phyloP scores from a whole-genome alignment of 2,888 invertebrate species.

The Philhelius pedissequus region DNA sequence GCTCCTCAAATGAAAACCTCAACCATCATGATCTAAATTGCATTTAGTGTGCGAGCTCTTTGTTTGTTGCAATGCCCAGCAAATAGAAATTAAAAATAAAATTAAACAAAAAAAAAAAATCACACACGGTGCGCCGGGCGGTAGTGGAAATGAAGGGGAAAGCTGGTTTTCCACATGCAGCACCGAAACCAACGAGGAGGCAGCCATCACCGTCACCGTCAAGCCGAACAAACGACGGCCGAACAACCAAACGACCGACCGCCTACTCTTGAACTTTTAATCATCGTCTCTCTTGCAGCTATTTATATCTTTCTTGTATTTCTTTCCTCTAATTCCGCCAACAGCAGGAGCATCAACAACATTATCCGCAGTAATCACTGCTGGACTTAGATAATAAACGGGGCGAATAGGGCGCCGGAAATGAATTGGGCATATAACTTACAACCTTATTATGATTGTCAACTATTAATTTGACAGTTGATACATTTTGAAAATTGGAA shows the following conservation, averaged over 20 bases:
- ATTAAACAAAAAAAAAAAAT: not conserved
- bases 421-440: no score
- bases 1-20: not conserved
- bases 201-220: conserved; percentile 33
- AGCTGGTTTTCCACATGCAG: not conserved
- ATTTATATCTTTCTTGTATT: conserved; percentile 49
- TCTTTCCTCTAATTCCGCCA: conserved; percentile 4
- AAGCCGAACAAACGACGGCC: conserved; percentile 1
- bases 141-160: not conserved
- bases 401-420: no score
- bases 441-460: no score
- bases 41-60: not conserved
- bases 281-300: conserved; percentile 61
- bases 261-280: conserved; percentile 67
- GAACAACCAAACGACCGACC: conserved; percentile 7
- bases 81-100: conserved; percentile 1
- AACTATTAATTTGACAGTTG: no score
- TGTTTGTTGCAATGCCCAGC: conserved; percentile 13
- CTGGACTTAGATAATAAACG: not conserved
- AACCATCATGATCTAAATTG: conserved; percentile 37
- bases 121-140: not conserved
- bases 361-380: not conserved
- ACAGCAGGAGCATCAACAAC: conserved; percentile 2
- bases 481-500: no score
- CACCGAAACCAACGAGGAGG: conserved; percentile 20